Percentiles rank a stretch among this genome's conserved stretches.
Evolutionary conservation across 2,888 invertebrate species (phyloP).

Genomic region (Sialis lutaria): DNA sequence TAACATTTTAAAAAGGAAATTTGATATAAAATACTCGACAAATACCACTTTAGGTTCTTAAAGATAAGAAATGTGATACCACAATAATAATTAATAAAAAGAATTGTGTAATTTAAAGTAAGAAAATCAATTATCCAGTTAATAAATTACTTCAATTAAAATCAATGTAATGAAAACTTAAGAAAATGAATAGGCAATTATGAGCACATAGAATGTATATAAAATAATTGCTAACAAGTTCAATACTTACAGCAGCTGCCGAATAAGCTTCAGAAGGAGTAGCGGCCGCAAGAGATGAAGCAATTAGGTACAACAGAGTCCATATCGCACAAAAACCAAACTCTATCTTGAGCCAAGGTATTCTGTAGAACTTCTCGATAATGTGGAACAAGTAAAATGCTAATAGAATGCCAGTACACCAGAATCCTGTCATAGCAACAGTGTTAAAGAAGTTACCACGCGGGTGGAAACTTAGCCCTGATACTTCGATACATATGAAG

Average conservation of each 20-base stretch:
- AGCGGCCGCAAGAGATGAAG: slow-evolving; percentile 49
- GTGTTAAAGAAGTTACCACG: slow-evolving; percentile 59
- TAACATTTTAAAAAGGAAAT: too few relatives aligned
- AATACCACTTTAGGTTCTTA: too few relatives aligned
- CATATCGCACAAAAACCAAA: slow-evolving; percentile 56
- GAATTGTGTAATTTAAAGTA: too few relatives aligned
- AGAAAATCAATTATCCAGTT: too few relatives aligned
- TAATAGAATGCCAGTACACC: slow-evolving; percentile 65
- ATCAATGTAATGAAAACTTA: too few relatives aligned
- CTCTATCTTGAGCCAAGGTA: slow-evolving; percentile 78
- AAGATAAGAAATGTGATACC: too few relatives aligned
- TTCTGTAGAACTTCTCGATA: slow-evolving; percentile 65
- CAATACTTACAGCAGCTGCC: slow-evolving; percentile 55
- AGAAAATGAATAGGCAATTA: too few relatives aligned
- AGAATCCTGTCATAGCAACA: slow-evolving; percentile 69
- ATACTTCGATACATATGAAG: slow-evolving; percentile 62
- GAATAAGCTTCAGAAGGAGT: slow-evolving; percentile 38
- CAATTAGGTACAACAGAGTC: slow-evolving; percentile 59
- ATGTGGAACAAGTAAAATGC: slow-evolving; percentile 71
- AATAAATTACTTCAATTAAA: too few relatives aligned
- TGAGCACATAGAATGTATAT: not conserved
- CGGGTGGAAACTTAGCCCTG: slow-evolving; percentile 29
- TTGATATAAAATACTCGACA: too few relatives aligned
- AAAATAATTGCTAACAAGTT: not conserved
- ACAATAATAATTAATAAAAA: too few relatives aligned